Evolutionary conservation across 2,797 vertebrate genomes (phyloP).

Genomic region (Sebastes reedi): DNA sequence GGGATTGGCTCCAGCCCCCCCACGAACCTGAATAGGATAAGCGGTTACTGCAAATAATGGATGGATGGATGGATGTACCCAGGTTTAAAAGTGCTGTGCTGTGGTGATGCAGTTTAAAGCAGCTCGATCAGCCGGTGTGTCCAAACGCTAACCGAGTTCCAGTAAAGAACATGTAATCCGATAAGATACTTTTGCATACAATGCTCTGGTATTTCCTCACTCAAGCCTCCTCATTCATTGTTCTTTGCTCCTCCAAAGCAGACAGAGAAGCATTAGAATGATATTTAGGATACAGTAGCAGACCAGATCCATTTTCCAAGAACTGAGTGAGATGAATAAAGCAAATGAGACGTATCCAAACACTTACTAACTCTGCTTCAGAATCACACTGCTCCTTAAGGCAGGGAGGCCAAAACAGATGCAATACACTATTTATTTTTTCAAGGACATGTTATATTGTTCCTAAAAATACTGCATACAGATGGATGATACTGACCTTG

Average conservation of each 20-base stretch:
- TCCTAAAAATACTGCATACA: slow-evolving; percentile 21
- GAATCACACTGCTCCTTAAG: background rate
- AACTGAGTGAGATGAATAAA: background rate
- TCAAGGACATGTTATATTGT: background rate
- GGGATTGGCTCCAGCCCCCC: too few species aligned
- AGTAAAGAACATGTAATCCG: background rate
- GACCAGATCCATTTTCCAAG: background rate
- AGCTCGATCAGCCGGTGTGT: background rate
- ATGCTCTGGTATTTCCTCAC: background rate
- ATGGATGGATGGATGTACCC: too few species aligned
- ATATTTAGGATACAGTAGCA: too few species aligned
- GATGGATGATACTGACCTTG: slow-evolving; percentile 20
- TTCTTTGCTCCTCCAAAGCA: background rate
- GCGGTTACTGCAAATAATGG: too few species aligned
- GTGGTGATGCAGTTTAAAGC: background rate
- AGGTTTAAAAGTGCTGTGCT: background rate
- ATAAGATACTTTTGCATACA: background rate
- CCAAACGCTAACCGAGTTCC: background rate
- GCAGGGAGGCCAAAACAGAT: background rate
- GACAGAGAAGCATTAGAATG: background rate
- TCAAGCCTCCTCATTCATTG: background rate
- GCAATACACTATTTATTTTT: background rate
- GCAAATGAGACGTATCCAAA: background rate
- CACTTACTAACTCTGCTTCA: background rate
- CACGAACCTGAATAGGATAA: too few species aligned